These are phyloP conservation scores for Balearica regulorum DNA, from an alignment of 2,797 vertebrate species.

Conservation along the genomic window DNA sequence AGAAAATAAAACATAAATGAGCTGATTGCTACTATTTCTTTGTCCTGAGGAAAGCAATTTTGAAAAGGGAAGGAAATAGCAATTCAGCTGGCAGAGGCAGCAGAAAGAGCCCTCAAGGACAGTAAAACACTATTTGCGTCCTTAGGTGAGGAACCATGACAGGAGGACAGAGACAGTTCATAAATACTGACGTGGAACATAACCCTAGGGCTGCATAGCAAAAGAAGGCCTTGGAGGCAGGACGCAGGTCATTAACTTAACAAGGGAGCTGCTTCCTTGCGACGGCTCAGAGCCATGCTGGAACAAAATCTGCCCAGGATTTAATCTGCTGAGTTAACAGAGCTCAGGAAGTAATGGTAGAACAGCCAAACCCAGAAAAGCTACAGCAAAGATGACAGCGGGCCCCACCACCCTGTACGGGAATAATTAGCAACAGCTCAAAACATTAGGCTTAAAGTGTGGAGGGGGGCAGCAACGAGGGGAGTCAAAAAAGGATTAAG, in stretches of 20 bases:
- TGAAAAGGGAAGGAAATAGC: slow-evolving; percentile 6
- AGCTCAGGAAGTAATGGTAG: neutral
- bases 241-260: neutral
- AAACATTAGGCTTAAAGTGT: neutral
- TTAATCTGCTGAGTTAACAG: neutral
- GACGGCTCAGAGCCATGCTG: neutral
- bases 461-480: neutral
- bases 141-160: slow-evolving; percentile 13
- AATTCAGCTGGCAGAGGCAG: slow-evolving; percentile 27
- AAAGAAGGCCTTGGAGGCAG: neutral
- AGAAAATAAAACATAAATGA: slow-evolving; percentile 12
- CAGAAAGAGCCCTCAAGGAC: slow-evolving; percentile 28
- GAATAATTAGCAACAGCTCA: neutral
- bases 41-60: neutral
- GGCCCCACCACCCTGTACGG: neutral
- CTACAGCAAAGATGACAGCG: neutral
- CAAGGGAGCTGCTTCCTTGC: neutral
- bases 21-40: neutral
- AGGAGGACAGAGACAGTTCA: neutral
- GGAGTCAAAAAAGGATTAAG: neutral
- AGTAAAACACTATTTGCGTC: neutral
- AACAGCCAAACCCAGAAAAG: neutral
- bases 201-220: neutral
- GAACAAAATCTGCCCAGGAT: neutral
- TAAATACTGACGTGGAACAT: neutral